Conservation (phyloP, 2,888 invertebrate genomes). For the Agrochola lychnidis region DNA sequence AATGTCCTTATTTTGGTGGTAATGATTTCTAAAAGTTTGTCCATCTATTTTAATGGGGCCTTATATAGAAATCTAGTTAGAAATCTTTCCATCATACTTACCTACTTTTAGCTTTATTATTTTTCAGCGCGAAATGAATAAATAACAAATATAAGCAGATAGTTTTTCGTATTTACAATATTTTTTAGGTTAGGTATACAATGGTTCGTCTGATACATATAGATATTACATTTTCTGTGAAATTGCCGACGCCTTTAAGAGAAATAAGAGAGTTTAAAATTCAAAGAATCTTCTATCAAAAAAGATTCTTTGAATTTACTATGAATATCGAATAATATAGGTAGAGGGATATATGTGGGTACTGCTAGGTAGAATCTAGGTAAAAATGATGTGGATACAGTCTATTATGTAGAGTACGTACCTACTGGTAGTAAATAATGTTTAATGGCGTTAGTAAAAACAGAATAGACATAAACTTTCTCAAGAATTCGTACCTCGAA, state of each 20-base stretch:
- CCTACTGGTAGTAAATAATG: not conserved
- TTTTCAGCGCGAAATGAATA: not conserved
- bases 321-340: constrained; percentile 1
- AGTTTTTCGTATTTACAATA: not conserved
- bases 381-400: not conserved
- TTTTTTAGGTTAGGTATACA: not conserved
- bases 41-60: too few species aligned
- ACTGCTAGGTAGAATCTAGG: too few species aligned
- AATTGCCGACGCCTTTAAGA: not conserved
- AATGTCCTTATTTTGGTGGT: too few species aligned
- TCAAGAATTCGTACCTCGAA: constrained; percentile 12
- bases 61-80: too few species aligned
- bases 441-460: constrained; percentile 17
- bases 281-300: not conserved
- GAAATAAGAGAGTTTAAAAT: not conserved
- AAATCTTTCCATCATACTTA: not conserved
- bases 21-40: too few species aligned
- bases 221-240: not conserved
- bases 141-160: not conserved
- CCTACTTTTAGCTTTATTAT: not conserved
- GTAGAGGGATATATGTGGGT: too few species aligned
- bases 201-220: not conserved
- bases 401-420: not conserved
- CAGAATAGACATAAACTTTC: constrained; percentile 1
- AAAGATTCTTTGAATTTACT: not conserved